A percentile compares a stretch with the other conserved stretches of the same genome.
phyloP scores from a whole-genome alignment of 2,888 invertebrate genomes.

The Xiphydria camelus region DNA sequence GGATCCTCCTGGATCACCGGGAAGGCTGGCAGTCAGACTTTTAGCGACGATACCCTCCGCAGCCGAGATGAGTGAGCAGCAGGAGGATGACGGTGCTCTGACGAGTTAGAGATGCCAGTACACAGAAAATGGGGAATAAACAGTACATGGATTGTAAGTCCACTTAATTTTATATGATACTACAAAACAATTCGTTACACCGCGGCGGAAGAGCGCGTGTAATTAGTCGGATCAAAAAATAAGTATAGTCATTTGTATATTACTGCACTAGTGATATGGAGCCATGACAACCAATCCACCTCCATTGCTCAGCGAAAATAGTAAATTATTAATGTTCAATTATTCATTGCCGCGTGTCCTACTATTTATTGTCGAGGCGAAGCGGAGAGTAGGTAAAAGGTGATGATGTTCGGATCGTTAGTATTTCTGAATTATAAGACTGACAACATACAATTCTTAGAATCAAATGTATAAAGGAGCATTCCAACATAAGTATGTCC shows the following conservation, averaged over 20 bases:
- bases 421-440: slow-evolving; percentile 36
- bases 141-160: not conserved
- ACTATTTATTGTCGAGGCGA: no score
- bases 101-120: not conserved
- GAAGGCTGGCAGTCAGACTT: slow-evolving; percentile 64
- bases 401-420: slow-evolving; percentile 19
- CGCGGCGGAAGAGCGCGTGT: no score
- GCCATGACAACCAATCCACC: no score
- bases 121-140: not conserved
- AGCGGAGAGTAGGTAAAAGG: no score
- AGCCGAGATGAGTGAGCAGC: slow-evolving; percentile 71
- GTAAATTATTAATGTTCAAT: slow-evolving; percentile 17
- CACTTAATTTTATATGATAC: not conserved
- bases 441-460: slow-evolving; percentile 26
- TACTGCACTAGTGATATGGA: no score
- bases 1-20: slow-evolving; percentile 67
- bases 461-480: slow-evolving; percentile 16
- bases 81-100: slow-evolving; percentile 64
- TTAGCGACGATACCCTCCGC: slow-evolving; percentile 76
- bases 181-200: no score
- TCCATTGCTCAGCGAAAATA: slow-evolving; percentile 24
- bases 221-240: no score
- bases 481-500: slow-evolving; percentile 20
- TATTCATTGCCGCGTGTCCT: no score
- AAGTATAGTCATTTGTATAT: no score